Conservation (phyloP, 2,113 vertebrate species). For the Tursiops truncatus region DNA sequence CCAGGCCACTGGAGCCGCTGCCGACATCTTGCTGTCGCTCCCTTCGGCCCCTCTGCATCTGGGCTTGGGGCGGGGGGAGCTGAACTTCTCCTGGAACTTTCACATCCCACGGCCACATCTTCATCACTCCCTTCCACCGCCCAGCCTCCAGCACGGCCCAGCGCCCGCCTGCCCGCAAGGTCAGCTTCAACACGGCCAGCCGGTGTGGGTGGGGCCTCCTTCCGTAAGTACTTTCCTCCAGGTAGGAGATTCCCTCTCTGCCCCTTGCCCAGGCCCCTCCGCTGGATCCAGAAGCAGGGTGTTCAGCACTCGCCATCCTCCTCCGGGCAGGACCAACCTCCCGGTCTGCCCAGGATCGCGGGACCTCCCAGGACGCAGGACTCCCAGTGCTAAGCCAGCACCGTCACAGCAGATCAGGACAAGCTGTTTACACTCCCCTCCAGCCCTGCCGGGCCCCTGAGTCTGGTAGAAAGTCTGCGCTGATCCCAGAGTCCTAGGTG, state of each 20-base stretch:
- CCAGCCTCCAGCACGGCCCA: neutral
- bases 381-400: neutral
- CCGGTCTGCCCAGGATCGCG: rapidly evolving
- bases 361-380: neutral
- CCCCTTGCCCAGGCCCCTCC: neutral
- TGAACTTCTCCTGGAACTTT: neutral
- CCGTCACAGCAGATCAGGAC: neutral
- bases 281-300: neutral
- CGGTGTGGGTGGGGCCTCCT: neutral
- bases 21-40: neutral
- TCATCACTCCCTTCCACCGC: too few relatives aligned
- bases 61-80: neutral
- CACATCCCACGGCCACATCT: neutral
- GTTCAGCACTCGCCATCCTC: neutral
- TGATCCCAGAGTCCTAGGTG: neutral
- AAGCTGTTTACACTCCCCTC: neutral
- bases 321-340: neutral
- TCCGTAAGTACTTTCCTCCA: neutral
- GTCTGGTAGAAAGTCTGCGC: neutral
- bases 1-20: neutral
- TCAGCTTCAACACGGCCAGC: neutral
- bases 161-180: rapidly evolving
- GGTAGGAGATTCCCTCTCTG: neutral
- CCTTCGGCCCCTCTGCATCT: neutral
- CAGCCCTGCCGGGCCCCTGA: neutral